These are phyloP conservation scores for Glossosoma conforme DNA, from an alignment of 1,140 invertebrate genomes.

Conservation along the genomic window DNA sequence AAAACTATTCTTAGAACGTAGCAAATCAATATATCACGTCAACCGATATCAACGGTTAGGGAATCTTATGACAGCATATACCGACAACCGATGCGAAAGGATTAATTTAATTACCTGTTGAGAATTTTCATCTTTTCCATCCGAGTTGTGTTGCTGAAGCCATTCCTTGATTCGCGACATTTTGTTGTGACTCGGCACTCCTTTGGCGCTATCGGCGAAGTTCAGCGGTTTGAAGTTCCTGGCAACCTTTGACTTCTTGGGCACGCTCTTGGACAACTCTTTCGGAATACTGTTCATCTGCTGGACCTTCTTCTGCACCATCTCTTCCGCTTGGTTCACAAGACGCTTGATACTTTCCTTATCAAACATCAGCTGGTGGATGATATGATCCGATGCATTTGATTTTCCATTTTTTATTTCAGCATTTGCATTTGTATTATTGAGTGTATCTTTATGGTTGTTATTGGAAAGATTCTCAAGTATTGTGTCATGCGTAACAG, in stretches of 20 bases:
- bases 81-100: too few species aligned
- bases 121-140: slow-evolving; percentile 39
- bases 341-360: slow-evolving; percentile 58
- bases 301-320: slow-evolving; percentile 55
- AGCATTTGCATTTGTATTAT: slow-evolving; percentile 1
- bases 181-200: slow-evolving; percentile 50
- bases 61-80: too few species aligned
- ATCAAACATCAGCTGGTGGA: slow-evolving; percentile 34
- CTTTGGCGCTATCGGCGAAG: slow-evolving; percentile 44
- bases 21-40: too few species aligned
- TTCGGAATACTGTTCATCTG: slow-evolving; percentile 35
- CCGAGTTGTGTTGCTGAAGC: slow-evolving; percentile 50
- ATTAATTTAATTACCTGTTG: slow-evolving; percentile 36
- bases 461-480: background rate
- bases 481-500: background rate
- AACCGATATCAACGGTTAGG: too few species aligned
- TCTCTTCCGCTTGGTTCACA: slow-evolving; percentile 65
- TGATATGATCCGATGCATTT: background rate
- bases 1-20: too few species aligned
- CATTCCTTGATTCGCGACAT: slow-evolving; percentile 66
- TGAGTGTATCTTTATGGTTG: slow-evolving; percentile 2
- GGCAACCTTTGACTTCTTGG: slow-evolving; percentile 38
- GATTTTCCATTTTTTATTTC: background rate
- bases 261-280: slow-evolving; percentile 26
- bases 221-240: slow-evolving; percentile 51